These are phyloP conservation scores for Drosophila setifemur DNA, from an alignment of 1,140 invertebrate species.

Conservation along the genomic window DNA sequence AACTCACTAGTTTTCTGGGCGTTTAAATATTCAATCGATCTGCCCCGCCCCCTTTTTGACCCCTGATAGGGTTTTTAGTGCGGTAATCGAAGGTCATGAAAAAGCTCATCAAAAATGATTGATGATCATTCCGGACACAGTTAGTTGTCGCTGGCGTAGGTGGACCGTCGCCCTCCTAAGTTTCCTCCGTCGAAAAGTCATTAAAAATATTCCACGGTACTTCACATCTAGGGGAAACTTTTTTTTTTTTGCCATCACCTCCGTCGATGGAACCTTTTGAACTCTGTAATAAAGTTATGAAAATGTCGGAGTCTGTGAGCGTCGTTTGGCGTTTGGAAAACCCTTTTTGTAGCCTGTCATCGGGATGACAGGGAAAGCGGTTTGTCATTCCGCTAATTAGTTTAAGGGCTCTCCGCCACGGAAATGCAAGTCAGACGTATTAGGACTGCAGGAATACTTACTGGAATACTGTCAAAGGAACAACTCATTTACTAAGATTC, in stretches of 20 bases:
- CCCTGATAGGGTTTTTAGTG: constrained; percentile 32
- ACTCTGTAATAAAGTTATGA: constrained; percentile 36
- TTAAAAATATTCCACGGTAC: constrained; percentile 4
- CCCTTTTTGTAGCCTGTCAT: constrained; percentile 25
- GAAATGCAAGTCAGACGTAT: constrained; percentile 16
- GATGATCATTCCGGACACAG: constrained; percentile 32
- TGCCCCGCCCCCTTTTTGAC: background rate
- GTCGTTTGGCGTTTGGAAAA: constrained; percentile 5
- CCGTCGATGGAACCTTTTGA: background rate
- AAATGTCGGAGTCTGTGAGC: constrained; percentile 2
- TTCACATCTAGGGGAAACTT: background rate
- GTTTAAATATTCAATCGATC: constrained; percentile 66
- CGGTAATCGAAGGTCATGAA: constrained; percentile 45
- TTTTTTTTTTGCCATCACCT: background rate
- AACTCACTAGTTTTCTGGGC: constrained; percentile 1
- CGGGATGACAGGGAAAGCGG: constrained; percentile 13
- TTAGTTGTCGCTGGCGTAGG: background rate
- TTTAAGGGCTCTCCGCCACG: background rate
- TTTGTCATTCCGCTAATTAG: constrained; percentile 50
- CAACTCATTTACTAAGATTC: background rate
- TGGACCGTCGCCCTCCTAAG: background rate
- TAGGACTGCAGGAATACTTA: background rate
- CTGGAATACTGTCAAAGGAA: background rate
- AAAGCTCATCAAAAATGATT: constrained; percentile 57
- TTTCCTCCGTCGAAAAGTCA: constrained; percentile 9